Evolutionary conservation across 2,113 vertebrate species (phyloP).

Genomic region (Epinephelus fuscoguttatus): DNA sequence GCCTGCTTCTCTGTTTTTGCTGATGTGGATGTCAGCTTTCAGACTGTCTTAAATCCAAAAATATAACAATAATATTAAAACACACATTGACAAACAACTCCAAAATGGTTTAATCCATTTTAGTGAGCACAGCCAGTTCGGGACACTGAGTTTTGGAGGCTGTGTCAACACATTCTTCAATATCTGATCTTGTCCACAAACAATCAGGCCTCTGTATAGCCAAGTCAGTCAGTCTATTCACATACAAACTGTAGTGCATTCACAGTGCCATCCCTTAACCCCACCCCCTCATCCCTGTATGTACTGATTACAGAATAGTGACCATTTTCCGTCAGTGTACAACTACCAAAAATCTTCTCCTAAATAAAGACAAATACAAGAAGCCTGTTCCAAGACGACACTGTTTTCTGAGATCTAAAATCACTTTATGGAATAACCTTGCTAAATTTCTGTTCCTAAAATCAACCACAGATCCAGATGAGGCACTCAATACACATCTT

Average conservation of each 20-base stretch:
- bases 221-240: slow-evolving; percentile 49
- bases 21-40: not conserved
- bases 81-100: not conserved
- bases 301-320: not conserved
- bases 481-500: not conserved
- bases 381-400: not conserved
- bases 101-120: not conserved
- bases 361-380: not conserved
- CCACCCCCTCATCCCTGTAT: not conserved
- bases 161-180: slow-evolving; percentile 49
- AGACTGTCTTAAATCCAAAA: slow-evolving; percentile 6
- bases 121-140: not conserved
- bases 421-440: not conserved
- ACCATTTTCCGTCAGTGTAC: slow-evolving; percentile 2
- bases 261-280: slow-evolving; percentile 19
- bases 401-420: not conserved
- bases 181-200: slow-evolving; percentile 26
- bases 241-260: slow-evolving; percentile 45
- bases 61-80: not conserved
- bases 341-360: not conserved
- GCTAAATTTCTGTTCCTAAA: not conserved
- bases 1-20: not conserved
- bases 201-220: slow-evolving; percentile 60
- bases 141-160: not conserved
- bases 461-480: not conserved